These are phyloP conservation scores for Semaprochilodus insignis DNA, from an alignment of 2,797 vertebrate genomes.

Conservation along the genomic window DNA sequence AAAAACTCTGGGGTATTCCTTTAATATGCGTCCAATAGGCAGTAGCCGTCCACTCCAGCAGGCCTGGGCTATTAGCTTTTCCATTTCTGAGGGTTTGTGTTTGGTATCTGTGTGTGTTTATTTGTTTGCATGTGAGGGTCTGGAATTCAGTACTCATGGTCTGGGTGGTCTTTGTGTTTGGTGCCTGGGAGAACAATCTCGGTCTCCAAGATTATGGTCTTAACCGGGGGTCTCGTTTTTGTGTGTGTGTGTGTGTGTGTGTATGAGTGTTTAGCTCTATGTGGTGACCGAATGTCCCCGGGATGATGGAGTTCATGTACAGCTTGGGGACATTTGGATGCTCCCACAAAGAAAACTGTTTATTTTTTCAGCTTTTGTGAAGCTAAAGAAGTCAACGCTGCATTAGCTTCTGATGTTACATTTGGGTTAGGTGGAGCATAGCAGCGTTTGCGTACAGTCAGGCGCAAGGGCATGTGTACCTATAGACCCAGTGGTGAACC, in stretches of 20 bases:
- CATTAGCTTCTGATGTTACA: background rate
- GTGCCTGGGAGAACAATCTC: constrained; percentile 17
- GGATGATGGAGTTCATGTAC: background rate
- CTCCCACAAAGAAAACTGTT: background rate
- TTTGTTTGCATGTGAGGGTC: constrained; percentile 9
- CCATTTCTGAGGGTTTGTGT: background rate
- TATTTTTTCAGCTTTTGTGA: background rate
- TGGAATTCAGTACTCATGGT: constrained; percentile 10
- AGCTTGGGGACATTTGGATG: background rate
- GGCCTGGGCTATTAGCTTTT: background rate
- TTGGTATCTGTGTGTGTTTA: background rate
- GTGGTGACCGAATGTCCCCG: background rate
- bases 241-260: background rate
- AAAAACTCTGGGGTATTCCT: background rate
- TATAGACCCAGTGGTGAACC: too few relatives aligned
- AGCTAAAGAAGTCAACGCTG: background rate
- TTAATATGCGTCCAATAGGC: background rate
- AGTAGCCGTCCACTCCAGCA: background rate
- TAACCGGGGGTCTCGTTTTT: constrained; percentile 2
- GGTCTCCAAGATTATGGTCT: constrained; percentile 7
- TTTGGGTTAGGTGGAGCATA: background rate
- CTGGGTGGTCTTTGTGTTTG: constrained; percentile 40
- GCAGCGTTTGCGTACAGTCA: background rate
- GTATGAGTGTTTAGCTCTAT: background rate
- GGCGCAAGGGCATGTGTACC: background rate